Base-by-base conservation (phyloP, 2,113 vertebrate genomes). In the Syngnathoides biaculeatus region DNA sequence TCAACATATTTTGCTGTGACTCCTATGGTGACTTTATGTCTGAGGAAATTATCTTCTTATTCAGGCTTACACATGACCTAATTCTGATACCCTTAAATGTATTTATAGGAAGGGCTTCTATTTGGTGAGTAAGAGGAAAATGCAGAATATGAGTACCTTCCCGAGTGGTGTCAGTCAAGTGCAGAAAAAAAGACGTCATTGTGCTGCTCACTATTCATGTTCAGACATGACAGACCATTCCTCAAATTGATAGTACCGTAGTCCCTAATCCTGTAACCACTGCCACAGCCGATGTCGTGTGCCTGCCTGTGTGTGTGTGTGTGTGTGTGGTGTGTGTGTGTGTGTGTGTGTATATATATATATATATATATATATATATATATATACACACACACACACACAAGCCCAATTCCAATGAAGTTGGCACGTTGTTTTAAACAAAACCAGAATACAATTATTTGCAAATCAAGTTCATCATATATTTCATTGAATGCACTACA, bases 161-260 rank as follows among this genome's bases (percentile, higher is more conserved):
- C 58, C 35, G 66, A 40, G 60, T 26, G 6, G 53, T 10, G 58
- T 60, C 50, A 30, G 38, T 42, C 68, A 47, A 68, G 55, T 19
- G 67, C 10, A 64, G 68, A 62, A 73, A 48, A 5, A 30, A 55
- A 53, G 27, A 72, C n/a, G n/a, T 81, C 72, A 72, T 59, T 55
- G 73, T 55, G 69, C 66, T 68, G 48, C 69, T 68, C n/a, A 47
- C 69, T 53, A 61, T 55, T 89, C 87, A 66, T 87, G 89, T 89
- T 65, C 86, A 45, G 72, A 89, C 88, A 87, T 59, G 86, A 89
- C 60, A 4, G 68, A 67, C 65, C 83, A 87, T 90, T 89, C 86
- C 86, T 89, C 68, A 76, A 71, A 61, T 45, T 68, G 74, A 86
- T 69, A 69, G 64, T 67, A n/a, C n/a, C n/a, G n/a, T n/a, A 70